These are phyloP conservation scores for Netelia inedita DNA, from an alignment of 2,888 invertebrate genomes.

Conservation along the genomic window DNA sequence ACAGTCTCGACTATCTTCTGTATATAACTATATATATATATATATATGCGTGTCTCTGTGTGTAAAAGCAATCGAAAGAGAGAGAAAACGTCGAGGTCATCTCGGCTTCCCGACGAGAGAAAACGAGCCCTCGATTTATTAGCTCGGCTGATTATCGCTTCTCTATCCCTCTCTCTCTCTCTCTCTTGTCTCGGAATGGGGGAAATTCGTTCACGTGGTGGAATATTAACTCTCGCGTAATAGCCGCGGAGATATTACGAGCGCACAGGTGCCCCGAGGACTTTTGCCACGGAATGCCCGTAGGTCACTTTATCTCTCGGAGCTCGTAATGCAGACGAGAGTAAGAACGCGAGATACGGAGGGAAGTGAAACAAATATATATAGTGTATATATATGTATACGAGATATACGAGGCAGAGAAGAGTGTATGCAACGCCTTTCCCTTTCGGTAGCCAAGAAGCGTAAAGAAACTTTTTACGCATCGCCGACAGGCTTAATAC, in stretches of 20 bases:
- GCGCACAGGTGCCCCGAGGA: slow-evolving; percentile 52
- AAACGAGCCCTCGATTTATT: slow-evolving; percentile 49
- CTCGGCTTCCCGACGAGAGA: slow-evolving; percentile 28
- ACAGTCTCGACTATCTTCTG: not conserved
- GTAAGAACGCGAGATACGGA: not conserved
- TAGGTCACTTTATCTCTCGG: slow-evolving; percentile 29
- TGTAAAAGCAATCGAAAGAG: slow-evolving; percentile 16
- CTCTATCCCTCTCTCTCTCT: not conserved
- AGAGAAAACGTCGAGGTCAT: slow-evolving; percentile 50
- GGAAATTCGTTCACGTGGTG: not conserved
- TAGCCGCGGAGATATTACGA: slow-evolving; percentile 3
- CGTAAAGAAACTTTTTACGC: slow-evolving; percentile 75
- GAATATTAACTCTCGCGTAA: slow-evolving; percentile 17
- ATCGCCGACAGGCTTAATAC: slow-evolving; percentile 70
- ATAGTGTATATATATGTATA: slow-evolving; percentile 6
- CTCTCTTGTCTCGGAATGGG: not conserved
- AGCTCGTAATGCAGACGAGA: not conserved
- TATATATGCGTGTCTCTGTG: not conserved
- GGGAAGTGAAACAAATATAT: slow-evolving; percentile 5
- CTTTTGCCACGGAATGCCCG: slow-evolving; percentile 43
- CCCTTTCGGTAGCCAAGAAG: slow-evolving; percentile 75
- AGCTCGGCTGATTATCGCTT: slow-evolving; percentile 44
- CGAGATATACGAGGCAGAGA: slow-evolving; percentile 7
- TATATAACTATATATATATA: not conserved
- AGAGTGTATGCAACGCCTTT: slow-evolving; percentile 73